Percentiles rank a stretch among this genome's conserved stretches.
Evolutionary conservation across 2,113 vertebrate species (phyloP).

Genomic region (Gymnarchus niloticus): DNA sequence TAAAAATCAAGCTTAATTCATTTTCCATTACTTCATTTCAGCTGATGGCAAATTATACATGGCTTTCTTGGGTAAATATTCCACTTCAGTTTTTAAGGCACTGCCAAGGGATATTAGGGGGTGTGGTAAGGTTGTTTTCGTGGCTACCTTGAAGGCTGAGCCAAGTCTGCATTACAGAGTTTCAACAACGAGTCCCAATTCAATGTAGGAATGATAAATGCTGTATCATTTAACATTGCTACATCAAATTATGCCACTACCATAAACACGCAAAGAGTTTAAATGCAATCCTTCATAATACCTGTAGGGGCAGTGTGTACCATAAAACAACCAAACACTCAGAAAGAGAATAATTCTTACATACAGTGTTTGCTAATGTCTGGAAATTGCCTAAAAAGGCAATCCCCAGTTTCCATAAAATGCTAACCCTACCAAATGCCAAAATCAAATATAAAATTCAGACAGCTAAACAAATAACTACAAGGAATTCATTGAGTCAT

Average conservation of each 20-base stretch:
- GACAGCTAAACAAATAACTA: background rate
- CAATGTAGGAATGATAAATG: background rate
- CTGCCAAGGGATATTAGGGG: background rate
- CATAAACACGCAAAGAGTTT: background rate
- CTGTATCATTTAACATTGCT: background rate
- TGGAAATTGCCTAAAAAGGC: background rate
- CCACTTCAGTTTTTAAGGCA: conserved; percentile 13
- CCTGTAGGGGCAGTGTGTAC: conserved; percentile 56
- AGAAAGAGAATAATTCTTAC: background rate
- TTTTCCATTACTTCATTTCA: conserved; percentile 20
- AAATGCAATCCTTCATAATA: conserved; percentile 36
- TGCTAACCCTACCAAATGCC: background rate
- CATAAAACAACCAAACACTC: conserved; percentile 40
- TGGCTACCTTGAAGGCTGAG: background rate
- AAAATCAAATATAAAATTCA: background rate
- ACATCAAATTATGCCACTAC: background rate
- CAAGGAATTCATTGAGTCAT: background rate
- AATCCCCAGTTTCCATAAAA: background rate
- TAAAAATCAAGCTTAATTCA: conserved; percentile 26
- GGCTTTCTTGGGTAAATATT: conserved; percentile 5
- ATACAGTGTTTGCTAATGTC: background rate
- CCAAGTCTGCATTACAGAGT: background rate
- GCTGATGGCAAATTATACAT: conserved; percentile 2
- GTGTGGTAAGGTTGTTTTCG: conserved; percentile 3
- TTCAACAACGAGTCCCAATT: conserved; percentile 9